These are phyloP conservation scores for Ageneiosus marmoratus DNA, from an alignment of 2,113 vertebrate genomes.

Conservation along the genomic window DNA sequence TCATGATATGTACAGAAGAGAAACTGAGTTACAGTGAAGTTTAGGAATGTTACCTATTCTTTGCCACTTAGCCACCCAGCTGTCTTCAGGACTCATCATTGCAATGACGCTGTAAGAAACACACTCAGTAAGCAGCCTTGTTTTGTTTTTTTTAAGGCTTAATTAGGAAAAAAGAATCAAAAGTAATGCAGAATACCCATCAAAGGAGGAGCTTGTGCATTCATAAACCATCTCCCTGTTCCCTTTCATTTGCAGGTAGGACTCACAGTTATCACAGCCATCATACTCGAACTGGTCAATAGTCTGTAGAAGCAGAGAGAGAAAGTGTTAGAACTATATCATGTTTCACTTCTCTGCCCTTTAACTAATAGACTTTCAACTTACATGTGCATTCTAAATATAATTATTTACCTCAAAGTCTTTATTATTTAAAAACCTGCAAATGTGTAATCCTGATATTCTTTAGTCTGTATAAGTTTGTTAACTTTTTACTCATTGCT, in stretches of 20 bases:
- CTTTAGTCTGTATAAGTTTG: neutral
- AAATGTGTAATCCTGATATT: neutral
- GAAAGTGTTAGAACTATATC: neutral
- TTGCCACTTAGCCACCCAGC: slow-evolving; percentile 99
- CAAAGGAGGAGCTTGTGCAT: slow-evolving; percentile 97
- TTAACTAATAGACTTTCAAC: neutral
- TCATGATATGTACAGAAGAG: neutral
- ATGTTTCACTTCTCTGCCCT: no score
- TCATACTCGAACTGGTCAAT: slow-evolving; percentile 99
- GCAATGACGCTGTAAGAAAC: slow-evolving; percentile 83
- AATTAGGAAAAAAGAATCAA: neutral
- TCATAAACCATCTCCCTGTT: slow-evolving; percentile 98
- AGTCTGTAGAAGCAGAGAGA: slow-evolving; percentile 73
- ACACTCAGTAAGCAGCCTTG: neutral
- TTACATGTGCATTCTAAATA: neutral
- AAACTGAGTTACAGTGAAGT: neutral
- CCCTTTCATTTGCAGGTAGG: slow-evolving; percentile 97
- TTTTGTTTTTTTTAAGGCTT: neutral
- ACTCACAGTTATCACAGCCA: slow-evolving; percentile 95
- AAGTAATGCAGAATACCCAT: slow-evolving; percentile 76
- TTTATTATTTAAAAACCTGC: neutral
- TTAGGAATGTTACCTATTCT: slow-evolving; percentile 81
- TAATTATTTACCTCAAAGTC: neutral
- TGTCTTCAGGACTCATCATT: slow-evolving; percentile 99
- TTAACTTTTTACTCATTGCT: neutral